Percentiles rank a stretch among this genome's conserved stretches.
These are phyloP conservation scores for Aspidiotus destructor DNA, from an alignment of 2,888 invertebrate genomes.

Conservation along the genomic window DNA sequence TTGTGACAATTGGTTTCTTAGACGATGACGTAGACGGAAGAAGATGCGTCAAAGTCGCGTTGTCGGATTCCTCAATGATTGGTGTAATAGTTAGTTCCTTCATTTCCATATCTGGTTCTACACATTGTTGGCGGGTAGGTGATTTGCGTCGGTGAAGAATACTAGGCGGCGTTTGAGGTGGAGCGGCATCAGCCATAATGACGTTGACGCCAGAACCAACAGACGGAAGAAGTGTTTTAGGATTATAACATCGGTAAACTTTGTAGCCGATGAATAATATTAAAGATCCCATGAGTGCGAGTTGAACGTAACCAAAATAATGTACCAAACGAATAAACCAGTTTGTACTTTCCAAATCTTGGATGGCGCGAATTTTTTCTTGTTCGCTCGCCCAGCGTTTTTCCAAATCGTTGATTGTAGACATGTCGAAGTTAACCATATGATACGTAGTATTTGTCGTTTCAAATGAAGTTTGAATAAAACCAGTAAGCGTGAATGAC, in stretches of 20 bases:
- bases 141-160: no score
- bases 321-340: background rate
- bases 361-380: background rate
- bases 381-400: background rate
- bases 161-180: no score
- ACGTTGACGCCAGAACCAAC: no score
- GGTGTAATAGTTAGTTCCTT: background rate
- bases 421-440: background rate
- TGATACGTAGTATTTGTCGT: background rate
- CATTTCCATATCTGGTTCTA: no score
- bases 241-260: background rate
- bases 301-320: background rate
- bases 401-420: background rate
- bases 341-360: background rate
- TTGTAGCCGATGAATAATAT: background rate
- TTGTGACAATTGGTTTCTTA: no score
- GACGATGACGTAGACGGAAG: no score
- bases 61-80: no score
- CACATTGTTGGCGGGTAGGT: no score
- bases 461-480: background rate
- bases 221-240: no score
- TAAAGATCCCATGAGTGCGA: background rate
- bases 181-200: no score
- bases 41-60: no score
- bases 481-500: no score